Percentiles rank a stretch among this genome's conserved stretches.
Conservation (phyloP, 1,140 invertebrate genomes). For the Meloidogyne chitwoodi region DNA sequence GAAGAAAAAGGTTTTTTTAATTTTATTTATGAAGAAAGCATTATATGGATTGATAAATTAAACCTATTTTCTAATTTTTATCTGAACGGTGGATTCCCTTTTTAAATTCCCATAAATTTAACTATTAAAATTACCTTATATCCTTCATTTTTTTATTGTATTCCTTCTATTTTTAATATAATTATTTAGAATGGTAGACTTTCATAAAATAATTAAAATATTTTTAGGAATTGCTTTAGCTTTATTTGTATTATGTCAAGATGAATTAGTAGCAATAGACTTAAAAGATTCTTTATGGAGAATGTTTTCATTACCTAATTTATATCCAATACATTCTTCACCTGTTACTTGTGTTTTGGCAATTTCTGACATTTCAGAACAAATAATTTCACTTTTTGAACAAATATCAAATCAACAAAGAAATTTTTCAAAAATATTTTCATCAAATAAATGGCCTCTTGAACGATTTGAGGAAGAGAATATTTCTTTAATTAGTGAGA, state of each 20-base stretch:
- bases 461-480: not conserved
- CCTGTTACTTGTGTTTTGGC: slow-evolving; percentile 32
- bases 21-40: no score
- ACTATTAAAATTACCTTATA: no score
- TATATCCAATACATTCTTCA: slow-evolving; percentile 41
- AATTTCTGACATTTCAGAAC: slow-evolving; percentile 6
- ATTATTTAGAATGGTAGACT: no score
- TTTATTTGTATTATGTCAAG: slow-evolving; percentile 36
- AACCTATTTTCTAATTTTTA: not conserved
- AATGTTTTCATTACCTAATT: slow-evolving; percentile 28
- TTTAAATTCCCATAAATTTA: no score
- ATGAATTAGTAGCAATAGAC: slow-evolving; percentile 42
- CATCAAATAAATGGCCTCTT: slow-evolving; percentile 18
- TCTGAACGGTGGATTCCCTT: no score
- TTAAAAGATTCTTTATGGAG: slow-evolving; percentile 26
- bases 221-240: slow-evolving; percentile 16
- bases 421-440: slow-evolving; percentile 14
- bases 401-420: slow-evolving; percentile 15
- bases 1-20: not conserved
- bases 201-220: not conserved
- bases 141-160: no score
- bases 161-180: no score
- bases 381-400: not conserved
- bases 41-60: no score
- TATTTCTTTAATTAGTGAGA: not conserved